These are phyloP conservation scores for Laupala kohalensis DNA, from an alignment of 1,140 invertebrate genomes.

Conservation along the genomic window DNA sequence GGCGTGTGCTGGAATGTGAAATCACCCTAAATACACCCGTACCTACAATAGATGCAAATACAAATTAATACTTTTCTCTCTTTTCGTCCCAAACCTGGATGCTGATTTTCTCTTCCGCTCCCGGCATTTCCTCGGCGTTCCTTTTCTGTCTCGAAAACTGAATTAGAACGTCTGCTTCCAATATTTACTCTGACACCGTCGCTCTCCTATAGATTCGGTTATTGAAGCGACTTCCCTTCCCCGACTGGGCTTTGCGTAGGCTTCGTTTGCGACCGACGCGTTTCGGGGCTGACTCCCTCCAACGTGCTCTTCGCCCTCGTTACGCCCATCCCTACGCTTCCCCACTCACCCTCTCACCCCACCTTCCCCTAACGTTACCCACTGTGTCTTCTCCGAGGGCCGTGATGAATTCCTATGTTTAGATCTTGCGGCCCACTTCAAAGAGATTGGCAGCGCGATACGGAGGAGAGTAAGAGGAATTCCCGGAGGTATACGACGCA, in stretches of 20 bases:
- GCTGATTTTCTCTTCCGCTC: too few relatives aligned
- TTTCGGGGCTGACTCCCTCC: too few relatives aligned
- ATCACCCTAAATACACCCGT: too few relatives aligned
- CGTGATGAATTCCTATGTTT: background rate
- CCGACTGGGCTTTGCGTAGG: too few relatives aligned
- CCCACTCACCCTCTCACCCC: too few relatives aligned
- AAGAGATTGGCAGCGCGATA: background rate
- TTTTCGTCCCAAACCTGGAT: too few relatives aligned
- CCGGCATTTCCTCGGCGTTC: background rate
- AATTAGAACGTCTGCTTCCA: background rate
- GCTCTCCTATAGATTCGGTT: background rate
- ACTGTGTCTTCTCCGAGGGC: background rate
- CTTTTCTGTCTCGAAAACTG: background rate
- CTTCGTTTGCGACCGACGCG: background rate
- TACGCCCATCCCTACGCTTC: background rate
- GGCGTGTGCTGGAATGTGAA: too few relatives aligned
- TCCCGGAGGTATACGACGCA: background rate
- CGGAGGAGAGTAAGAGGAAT: background rate
- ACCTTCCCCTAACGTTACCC: background rate
- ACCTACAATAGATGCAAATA: too few relatives aligned
- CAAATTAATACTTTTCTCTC: too few relatives aligned
- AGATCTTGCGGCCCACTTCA: background rate
- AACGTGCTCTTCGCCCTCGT: background rate
- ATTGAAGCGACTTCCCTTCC: background rate
- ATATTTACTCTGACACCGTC: background rate